Conservation (phyloP, 2,797 vertebrate species). For the Neoniphon sammara region DNA sequence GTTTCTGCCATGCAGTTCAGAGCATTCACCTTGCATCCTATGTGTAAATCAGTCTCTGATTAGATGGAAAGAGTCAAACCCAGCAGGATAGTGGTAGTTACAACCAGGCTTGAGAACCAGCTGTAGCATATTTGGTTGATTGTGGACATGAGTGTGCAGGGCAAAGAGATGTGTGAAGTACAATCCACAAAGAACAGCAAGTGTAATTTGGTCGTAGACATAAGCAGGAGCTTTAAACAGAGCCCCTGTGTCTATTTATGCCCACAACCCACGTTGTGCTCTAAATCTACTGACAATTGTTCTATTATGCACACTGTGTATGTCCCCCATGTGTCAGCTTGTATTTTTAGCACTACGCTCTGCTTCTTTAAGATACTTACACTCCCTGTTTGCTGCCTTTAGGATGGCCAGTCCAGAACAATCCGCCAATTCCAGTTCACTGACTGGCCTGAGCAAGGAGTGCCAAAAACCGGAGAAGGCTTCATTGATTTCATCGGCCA, state of each 20-base stretch:
- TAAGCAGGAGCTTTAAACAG: not conserved
- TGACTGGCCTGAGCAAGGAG: conserved; percentile 97
- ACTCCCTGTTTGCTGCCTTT: conserved; percentile 11
- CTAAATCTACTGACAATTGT: too few species aligned
- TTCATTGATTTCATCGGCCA: conserved; percentile 98
- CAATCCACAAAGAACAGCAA: conserved; percentile 2
- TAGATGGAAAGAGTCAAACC: conserved; percentile 26
- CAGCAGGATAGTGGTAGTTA: conserved; percentile 16
- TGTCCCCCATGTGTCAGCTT: not conserved
- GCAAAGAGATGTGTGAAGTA: conserved; percentile 2
- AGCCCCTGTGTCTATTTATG: not conserved
- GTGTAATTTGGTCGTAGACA: conserved; percentile 6
- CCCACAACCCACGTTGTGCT: too few species aligned
- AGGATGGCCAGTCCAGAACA: conserved; percentile 96
- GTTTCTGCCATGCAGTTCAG: conserved; percentile 11
- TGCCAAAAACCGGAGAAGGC: conserved; percentile 96
- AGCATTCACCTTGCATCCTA: conserved; percentile 29
- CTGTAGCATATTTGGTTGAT: conserved; percentile 1
- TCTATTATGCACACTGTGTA: not conserved
- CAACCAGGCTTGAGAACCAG: conserved; percentile 1
- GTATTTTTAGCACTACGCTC: not conserved
- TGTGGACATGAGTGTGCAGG: not conserved
- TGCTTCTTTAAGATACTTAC: conserved; percentile 22
- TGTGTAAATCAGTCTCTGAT: conserved; percentile 44
- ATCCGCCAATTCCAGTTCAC: conserved; percentile 99